These are phyloP conservation scores for Myocastor coypus DNA, from an alignment of 2,113 vertebrate species.

Conservation along the genomic window DNA sequence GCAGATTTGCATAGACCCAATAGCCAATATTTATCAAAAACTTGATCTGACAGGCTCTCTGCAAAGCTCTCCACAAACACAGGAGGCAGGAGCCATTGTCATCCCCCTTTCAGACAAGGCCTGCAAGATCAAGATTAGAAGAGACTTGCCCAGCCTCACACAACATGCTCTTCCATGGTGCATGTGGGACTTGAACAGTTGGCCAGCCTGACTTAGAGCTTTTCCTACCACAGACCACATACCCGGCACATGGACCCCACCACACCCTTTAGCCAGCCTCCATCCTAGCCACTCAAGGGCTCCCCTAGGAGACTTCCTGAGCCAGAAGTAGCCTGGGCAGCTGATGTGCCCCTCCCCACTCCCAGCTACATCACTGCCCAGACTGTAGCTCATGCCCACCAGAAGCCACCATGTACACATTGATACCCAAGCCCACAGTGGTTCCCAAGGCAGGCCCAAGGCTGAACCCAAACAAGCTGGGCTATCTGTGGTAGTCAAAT, in stretches of 20 bases:
- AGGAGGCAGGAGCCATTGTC: not conserved
- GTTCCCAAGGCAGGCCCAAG: not conserved
- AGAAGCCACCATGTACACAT: not conserved
- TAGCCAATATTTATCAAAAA: not conserved
- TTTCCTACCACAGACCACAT: not conserved
- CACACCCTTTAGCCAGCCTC: not conserved
- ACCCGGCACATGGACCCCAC: not conserved
- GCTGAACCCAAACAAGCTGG: not conserved
- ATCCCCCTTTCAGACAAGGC: not conserved
- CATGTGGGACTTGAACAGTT: not conserved
- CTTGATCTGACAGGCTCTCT: not conserved
- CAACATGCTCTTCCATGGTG: not conserved
- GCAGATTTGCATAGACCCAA: not conserved
- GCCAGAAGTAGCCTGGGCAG: not conserved
- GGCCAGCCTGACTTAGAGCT: not conserved
- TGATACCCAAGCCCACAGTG: not conserved
- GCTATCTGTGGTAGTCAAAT: not conserved
- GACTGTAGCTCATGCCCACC: not conserved
- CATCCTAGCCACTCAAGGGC: not conserved
- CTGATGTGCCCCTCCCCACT: fast-evolving
- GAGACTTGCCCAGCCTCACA: not conserved
- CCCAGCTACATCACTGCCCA: not conserved
- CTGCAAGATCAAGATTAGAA: not conserved
- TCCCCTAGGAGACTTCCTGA: not conserved
- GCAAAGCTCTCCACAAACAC: not conserved